phyloP scores from a whole-genome alignment of 2,888 invertebrate genomes.

The Sarcophaga caerulescens region DNA sequence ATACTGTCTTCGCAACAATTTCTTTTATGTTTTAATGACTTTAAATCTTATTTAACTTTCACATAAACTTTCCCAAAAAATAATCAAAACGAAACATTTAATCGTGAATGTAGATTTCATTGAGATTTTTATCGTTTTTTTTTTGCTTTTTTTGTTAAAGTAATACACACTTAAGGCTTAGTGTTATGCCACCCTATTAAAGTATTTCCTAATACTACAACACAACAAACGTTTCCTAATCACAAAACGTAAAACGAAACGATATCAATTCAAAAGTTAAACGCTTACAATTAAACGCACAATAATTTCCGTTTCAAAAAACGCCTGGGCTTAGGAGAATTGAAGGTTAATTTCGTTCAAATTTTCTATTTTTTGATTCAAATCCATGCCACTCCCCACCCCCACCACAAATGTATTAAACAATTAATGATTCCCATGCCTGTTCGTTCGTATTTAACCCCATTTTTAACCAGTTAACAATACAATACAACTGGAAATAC shows the following conservation, averaged over 20 bases:
- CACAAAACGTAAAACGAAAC: constrained; percentile 32
- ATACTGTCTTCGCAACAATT: too few relatives aligned
- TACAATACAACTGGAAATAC: not conserved
- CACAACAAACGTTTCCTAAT: constrained; percentile 2
- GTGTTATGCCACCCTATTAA: not conserved
- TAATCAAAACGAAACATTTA: too few relatives aligned
- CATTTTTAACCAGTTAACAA: not conserved
- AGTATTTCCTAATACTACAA: not conserved
- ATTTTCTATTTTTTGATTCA: constrained; percentile 29
- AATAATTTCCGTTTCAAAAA: constrained; percentile 58
- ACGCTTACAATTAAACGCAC: constrained; percentile 70
- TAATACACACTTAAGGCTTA: constrained; percentile 12
- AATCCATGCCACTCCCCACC: not conserved
- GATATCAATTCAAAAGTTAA: constrained; percentile 69
- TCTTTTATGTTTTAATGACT: too few relatives aligned
- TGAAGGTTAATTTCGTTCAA: constrained; percentile 5
- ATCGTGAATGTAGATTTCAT: too few relatives aligned
- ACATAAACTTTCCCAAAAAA: too few relatives aligned
- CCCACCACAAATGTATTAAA: not conserved
- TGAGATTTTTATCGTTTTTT: too few relatives aligned
- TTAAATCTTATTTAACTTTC: too few relatives aligned
- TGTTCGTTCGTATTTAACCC: constrained; percentile 3
- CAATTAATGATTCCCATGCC: constrained; percentile 7
- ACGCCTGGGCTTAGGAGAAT: constrained; percentile 12
- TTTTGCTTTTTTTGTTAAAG: too few relatives aligned